Conservation (phyloP, 1,140 invertebrate species). For the Tetraneura akinire region DNA sequence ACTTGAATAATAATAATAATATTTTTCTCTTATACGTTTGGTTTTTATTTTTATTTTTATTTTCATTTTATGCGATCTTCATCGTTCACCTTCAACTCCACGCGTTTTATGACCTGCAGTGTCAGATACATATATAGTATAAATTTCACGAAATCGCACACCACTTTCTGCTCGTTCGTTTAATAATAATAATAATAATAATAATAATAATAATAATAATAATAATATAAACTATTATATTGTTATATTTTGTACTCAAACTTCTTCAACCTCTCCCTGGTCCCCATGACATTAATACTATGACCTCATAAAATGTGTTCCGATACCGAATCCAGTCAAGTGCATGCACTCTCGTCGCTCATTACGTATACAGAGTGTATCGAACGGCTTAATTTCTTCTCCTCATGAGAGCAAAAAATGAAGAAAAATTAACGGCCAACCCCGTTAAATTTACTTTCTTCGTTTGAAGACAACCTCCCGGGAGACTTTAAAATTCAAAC, state of each 20-base stretch:
- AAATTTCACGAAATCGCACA: background rate
- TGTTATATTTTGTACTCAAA: too few species aligned
- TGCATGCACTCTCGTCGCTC: background rate
- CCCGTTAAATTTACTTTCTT: too few species aligned
- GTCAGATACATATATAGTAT: slow-evolving; percentile 2
- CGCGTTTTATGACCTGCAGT: slow-evolving; percentile 26
- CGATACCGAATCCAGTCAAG: background rate
- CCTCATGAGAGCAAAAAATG: background rate
- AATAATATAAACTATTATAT: background rate
- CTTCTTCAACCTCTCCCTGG: too few species aligned
- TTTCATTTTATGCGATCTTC: slow-evolving; percentile 7
- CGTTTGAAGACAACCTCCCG: too few species aligned
- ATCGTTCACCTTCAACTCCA: slow-evolving; percentile 7
- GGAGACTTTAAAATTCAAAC: too few species aligned
- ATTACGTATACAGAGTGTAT: too few species aligned
- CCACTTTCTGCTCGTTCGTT: background rate
- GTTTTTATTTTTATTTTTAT: slow-evolving; percentile 1
- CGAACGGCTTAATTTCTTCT: background rate
- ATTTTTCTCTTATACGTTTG: too few species aligned
- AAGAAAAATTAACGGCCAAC: too few species aligned
- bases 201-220: too few species aligned
- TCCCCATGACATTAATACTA: background rate
- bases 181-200: too few species aligned
- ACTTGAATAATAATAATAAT: too few species aligned
- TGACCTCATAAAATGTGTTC: background rate